Evolutionary conservation across 2,888 invertebrate species (phyloP).

Genomic region (Lordiphosa fenestrarum): DNA sequence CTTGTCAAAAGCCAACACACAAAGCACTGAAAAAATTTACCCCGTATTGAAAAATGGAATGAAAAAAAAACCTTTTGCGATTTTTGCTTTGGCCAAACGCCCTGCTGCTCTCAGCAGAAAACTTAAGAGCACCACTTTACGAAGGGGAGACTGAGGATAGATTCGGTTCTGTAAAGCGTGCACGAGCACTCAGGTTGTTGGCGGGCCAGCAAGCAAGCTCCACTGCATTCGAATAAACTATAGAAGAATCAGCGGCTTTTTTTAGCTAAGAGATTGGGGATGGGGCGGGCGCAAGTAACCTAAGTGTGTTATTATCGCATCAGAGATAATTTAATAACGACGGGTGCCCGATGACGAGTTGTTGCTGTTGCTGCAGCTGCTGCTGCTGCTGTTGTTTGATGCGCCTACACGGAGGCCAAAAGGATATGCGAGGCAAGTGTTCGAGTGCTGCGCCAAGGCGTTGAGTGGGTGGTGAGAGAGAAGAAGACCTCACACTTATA

Average conservation of each 20-base stretch:
- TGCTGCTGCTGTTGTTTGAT: conserved; percentile 29
- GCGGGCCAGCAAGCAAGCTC: conserved; percentile 56
- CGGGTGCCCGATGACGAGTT: conserved; percentile 36
- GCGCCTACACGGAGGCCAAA: conserved; percentile 36
- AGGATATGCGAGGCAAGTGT: conserved; percentile 43
- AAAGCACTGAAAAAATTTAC: conserved; percentile 28
- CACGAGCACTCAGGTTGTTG: conserved; percentile 55
- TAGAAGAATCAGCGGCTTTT: conserved; percentile 73
- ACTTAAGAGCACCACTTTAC: conserved; percentile 67
- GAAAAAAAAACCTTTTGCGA: conserved; percentile 54
- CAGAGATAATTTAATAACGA: conserved; percentile 78
- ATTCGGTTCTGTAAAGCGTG: conserved; percentile 44
- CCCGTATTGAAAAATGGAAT: conserved; percentile 55
- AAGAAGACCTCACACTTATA: neutral
- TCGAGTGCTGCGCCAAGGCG: conserved; percentile 60
- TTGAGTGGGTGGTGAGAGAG: conserved; percentile 24
- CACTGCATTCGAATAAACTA: conserved; percentile 73
- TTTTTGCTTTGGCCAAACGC: conserved; percentile 18
- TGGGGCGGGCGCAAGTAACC: conserved; percentile 37
- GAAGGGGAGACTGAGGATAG: conserved; percentile 12
- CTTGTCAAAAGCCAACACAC: conserved; percentile 43
- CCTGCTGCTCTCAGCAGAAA: conserved; percentile 67
- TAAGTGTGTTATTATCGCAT: conserved; percentile 77
- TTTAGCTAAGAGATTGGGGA: conserved; percentile 44
- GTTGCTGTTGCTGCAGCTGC: conserved; percentile 30